These are phyloP conservation scores for Hypercompe scribonia DNA, from an alignment of 2,888 invertebrate species.

Conservation along the genomic window DNA sequence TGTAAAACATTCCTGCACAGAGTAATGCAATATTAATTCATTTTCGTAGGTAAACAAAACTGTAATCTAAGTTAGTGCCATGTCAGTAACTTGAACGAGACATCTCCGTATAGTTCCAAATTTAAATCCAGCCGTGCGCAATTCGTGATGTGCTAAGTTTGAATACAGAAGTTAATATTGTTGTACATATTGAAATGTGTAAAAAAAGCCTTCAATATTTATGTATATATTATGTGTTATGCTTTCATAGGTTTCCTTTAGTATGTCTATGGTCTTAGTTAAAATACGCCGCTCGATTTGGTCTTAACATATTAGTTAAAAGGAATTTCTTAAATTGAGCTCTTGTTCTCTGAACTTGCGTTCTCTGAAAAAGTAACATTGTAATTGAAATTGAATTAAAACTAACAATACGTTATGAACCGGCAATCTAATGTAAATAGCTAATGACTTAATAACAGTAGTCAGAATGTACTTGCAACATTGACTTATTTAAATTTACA, in stretches of 20 bases:
- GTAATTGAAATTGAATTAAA: too few species aligned
- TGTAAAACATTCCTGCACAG: neutral
- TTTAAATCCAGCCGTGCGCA: neutral
- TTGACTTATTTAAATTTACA: neutral
- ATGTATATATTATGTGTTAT: neutral
- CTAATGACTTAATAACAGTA: neutral
- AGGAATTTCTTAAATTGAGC: too few species aligned
- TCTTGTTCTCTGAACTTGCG: neutral
- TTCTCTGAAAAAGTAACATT: too few species aligned
- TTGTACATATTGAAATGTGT: neutral
- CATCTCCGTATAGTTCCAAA: neutral
- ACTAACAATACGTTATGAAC: too few species aligned
- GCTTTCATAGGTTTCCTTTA: too few species aligned
- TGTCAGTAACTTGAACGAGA: conserved; percentile 1
- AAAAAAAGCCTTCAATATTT: neutral
- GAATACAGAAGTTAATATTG: neutral
- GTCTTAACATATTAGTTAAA: neutral
- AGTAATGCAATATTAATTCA: neutral
- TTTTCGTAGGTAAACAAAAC: neutral
- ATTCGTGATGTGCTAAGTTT: neutral
- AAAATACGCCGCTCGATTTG: neutral
- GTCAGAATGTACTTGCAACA: neutral
- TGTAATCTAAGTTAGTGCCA: conserved; percentile 3
- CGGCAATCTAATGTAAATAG: too few species aligned
- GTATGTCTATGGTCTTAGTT: too few species aligned